Percentiles rank a stretch among this genome's conserved stretches.
Evolutionary conservation across 1,140 invertebrate genomes (phyloP).

Genomic region (Octopus sinensis): DNA sequence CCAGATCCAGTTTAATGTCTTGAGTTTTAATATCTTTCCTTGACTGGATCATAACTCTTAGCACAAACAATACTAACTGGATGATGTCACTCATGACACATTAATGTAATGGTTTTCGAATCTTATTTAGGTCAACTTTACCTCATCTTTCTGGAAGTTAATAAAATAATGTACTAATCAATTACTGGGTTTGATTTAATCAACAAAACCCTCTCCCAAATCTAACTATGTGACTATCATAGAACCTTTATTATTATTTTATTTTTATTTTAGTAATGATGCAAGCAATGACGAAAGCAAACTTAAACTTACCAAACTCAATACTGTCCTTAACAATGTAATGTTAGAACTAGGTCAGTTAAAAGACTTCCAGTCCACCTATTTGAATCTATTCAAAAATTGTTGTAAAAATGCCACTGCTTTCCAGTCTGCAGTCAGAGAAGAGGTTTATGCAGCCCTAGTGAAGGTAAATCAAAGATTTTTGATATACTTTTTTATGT

Average conservation of each 20-base stretch:
- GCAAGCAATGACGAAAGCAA: neutral
- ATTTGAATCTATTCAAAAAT: neutral
- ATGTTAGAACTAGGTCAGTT: neutral
- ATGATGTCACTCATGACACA: too few relatives aligned
- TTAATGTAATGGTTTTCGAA: too few relatives aligned
- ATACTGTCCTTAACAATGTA: neutral
- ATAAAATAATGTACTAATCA: too few relatives aligned
- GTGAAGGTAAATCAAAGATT: neutral
- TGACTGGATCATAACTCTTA: too few relatives aligned
- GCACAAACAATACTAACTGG: too few relatives aligned
- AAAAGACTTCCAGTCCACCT: neutral
- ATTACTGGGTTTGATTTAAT: neutral
- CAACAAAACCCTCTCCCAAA: neutral
- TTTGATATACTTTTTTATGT: too few relatives aligned
- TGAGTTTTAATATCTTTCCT: too few relatives aligned
- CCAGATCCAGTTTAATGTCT: too few relatives aligned
- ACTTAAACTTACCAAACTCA: neutral
- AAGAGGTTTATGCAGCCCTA: neutral
- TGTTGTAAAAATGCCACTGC: constrained; percentile 6
- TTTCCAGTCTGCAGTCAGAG: neutral
- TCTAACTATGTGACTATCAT: neutral
- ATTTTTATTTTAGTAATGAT: neutral
- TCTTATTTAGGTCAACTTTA: too few relatives aligned
- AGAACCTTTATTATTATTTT: neutral
- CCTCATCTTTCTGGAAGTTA: too few relatives aligned